Conservation (phyloP, 2,888 invertebrate genomes). For the Conomelus anceps region DNA sequence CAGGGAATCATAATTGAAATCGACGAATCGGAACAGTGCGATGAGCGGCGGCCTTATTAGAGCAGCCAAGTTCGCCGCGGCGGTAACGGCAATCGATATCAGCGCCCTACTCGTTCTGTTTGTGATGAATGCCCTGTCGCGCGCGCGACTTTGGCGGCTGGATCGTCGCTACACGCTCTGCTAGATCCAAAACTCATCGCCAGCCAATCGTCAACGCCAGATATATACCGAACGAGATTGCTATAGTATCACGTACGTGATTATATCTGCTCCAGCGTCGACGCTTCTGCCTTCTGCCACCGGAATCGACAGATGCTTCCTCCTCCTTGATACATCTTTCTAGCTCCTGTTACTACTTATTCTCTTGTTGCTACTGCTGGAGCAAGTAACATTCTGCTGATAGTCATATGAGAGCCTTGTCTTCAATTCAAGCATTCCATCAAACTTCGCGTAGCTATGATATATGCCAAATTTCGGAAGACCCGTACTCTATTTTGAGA, state of each 20-base stretch:
- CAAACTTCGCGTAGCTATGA: too few species aligned
- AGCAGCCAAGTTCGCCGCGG: neutral
- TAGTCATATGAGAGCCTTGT: neutral
- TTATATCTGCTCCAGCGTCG: too few species aligned
- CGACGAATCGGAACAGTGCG: neutral
- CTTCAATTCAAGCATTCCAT: neutral
- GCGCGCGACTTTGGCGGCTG: neutral
- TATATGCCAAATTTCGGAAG: too few species aligned
- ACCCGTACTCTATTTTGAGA: too few species aligned
- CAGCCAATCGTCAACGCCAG: neutral
- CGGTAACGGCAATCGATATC: neutral
- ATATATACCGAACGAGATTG: too few species aligned
- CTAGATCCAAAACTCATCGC: neutral
- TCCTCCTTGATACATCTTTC: neutral
- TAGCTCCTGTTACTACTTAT: too few species aligned
- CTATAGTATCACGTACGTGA: neutral
- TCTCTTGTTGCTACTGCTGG: neutral
- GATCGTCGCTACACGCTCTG: neutral
- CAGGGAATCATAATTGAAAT: neutral
- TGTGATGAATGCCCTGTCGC: neutral
- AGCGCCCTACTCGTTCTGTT: neutral
- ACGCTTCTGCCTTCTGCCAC: neutral
- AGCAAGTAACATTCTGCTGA: neutral
- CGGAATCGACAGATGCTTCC: neutral
- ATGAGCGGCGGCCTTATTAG: neutral